A percentile compares a stretch with the other conserved stretches of the same genome.
Evolutionary conservation across 2,888 invertebrate genomes (phyloP).

Genomic region (Steinernema hermaphroditum): DNA sequence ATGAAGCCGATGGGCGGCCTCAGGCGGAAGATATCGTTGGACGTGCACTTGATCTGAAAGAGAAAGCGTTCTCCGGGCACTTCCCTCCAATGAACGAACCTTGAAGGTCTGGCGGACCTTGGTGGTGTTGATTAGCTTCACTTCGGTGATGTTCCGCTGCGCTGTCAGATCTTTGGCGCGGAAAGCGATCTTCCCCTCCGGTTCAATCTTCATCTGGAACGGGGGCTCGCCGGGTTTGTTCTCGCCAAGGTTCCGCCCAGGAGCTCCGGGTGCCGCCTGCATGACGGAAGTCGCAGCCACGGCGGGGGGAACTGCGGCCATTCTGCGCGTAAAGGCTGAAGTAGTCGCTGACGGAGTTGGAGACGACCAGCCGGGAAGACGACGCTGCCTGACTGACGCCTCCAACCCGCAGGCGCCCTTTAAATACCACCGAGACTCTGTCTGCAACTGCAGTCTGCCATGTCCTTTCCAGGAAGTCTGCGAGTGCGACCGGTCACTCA

Average conservation of each 20-base stretch:
- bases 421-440: neutral
- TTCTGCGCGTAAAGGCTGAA: neutral
- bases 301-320: slow-evolving; percentile 15
- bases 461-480: too few relatives aligned
- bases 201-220: slow-evolving; percentile 50
- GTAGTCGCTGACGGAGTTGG: too few relatives aligned
- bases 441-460: neutral
- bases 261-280: neutral
- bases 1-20: slow-evolving; percentile 51
- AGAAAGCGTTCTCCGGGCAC: neutral
- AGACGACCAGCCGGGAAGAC: neutral
- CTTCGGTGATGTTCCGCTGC: slow-evolving; percentile 10
- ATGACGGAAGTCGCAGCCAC: neutral
- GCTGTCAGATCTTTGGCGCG: slow-evolving; percentile 35
- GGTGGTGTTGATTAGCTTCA: slow-evolving; percentile 39
- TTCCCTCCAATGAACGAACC: slow-evolving; percentile 21
- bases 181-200: slow-evolving; percentile 44
- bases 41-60: slow-evolving; percentile 42
- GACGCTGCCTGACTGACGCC: neutral
- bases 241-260: slow-evolving; percentile 11
- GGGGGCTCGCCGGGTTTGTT: slow-evolving; percentile 42
- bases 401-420: neutral
- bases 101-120: slow-evolving; percentile 39
- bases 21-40: slow-evolving; percentile 41
- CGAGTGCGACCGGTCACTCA: too few relatives aligned